phyloP scores from a whole-genome alignment of 2,888 invertebrate genomes.

The Panopea generosa region DNA sequence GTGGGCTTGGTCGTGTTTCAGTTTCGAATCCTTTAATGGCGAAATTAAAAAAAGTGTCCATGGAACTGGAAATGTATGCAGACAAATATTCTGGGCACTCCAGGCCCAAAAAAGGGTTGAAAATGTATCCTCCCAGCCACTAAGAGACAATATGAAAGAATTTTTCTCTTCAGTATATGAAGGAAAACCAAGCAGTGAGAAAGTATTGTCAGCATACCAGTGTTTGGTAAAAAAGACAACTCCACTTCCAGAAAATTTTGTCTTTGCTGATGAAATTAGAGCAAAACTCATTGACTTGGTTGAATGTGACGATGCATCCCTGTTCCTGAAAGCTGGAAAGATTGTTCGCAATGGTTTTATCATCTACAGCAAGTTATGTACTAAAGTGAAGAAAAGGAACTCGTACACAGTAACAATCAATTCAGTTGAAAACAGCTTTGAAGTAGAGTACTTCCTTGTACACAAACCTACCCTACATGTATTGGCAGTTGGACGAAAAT shows the following conservation, averaged over 20 bases:
- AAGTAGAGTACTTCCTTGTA: constrained; percentile 25
- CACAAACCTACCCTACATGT: constrained; percentile 11
- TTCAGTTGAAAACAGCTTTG: constrained; percentile 6
- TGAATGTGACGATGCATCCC: neutral
- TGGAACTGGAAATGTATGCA: constrained; percentile 58
- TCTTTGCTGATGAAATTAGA: neutral
- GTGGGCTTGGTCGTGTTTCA: constrained; percentile 63
- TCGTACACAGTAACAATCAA: constrained; percentile 25
- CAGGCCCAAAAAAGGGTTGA: constrained; percentile 41
- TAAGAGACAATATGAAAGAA: neutral
- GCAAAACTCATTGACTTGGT: neutral
- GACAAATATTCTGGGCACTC: constrained; percentile 51
- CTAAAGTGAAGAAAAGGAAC: constrained; percentile 33
- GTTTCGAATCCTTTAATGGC: constrained; percentile 61
- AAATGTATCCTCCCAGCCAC: neutral
- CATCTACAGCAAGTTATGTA: constrained; percentile 22
- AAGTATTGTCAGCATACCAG: too few species aligned
- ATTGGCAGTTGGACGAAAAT: constrained; percentile 21
- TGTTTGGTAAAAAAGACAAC: too few species aligned
- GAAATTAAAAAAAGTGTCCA: constrained; percentile 47
- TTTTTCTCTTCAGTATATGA: neutral
- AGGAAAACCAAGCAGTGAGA: neutral
- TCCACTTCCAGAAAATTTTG: neutral
- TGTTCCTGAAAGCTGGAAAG: constrained; percentile 15
- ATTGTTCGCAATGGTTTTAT: constrained; percentile 36